Conservation (phyloP, 2,797 vertebrate genomes). For the Rachycentron canadum region DNA sequence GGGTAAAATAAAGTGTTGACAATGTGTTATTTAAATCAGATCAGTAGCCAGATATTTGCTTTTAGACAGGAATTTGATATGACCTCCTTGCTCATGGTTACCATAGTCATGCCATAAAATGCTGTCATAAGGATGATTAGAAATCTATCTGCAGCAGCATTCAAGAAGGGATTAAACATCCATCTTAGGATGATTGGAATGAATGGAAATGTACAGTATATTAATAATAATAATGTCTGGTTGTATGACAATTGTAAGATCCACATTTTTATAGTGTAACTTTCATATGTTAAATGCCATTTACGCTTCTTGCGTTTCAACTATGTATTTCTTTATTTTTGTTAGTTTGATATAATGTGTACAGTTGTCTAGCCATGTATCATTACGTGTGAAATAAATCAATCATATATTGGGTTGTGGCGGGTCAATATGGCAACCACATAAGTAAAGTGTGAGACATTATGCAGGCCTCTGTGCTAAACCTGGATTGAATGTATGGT, state of each 20-base stretch:
- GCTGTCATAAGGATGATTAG: slow-evolving; percentile 77
- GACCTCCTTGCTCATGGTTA: slow-evolving; percentile 81
- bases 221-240: slow-evolving; percentile 87
- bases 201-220: slow-evolving; percentile 87
- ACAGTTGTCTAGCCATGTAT: slow-evolving; percentile 88
- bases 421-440: slow-evolving; percentile 79
- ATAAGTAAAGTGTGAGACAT: slow-evolving; percentile 62
- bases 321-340: slow-evolving; percentile 87
- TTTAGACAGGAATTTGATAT: slow-evolving; percentile 83
- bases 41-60: slow-evolving; percentile 83
- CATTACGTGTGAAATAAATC: slow-evolving; percentile 88
- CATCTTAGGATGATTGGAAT: slow-evolving; percentile 79
- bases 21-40: slow-evolving; percentile 83
- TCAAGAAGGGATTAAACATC: slow-evolving; percentile 79
- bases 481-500: slow-evolving; percentile 74
- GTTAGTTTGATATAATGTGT: slow-evolving; percentile 88
- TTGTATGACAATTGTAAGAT: slow-evolving; percentile 87
- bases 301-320: slow-evolving; percentile 86
- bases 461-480: slow-evolving; percentile 62
- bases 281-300: slow-evolving; percentile 87
- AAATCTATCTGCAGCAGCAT: slow-evolving; percentile 76
- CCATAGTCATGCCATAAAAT: slow-evolving; percentile 81
- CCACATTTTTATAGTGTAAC: slow-evolving; percentile 87
- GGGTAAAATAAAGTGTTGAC: slow-evolving; percentile 80
- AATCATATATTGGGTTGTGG: slow-evolving; percentile 85